Percentiles rank a stretch among this genome's conserved stretches.
These are phyloP conservation scores for Eidolon helvum DNA, from an alignment of 2,113 vertebrate genomes.

Conservation along the genomic window DNA sequence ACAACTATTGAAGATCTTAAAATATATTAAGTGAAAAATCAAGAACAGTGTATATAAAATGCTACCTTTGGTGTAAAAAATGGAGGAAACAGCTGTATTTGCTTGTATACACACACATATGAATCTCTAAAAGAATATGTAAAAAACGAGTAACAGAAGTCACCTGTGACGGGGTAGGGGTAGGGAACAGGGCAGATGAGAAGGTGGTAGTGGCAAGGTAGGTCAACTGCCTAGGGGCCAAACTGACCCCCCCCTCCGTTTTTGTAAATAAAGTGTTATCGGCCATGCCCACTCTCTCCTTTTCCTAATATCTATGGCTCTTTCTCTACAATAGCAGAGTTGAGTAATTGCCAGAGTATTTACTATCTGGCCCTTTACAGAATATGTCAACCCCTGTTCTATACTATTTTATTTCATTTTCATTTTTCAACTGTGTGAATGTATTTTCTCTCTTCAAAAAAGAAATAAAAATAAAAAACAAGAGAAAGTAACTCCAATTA, in stretches of 20 bases:
- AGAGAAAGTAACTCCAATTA: background rate
- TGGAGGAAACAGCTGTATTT: background rate
- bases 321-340: background rate
- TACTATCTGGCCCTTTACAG: background rate
- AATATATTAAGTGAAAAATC: background rate
- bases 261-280: background rate
- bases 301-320: background rate
- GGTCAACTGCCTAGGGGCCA: background rate
- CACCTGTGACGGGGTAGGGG: background rate
- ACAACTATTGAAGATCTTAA: background rate
- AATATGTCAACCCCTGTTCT: background rate
- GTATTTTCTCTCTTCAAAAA: background rate
- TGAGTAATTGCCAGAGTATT: background rate
- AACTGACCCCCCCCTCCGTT: background rate
- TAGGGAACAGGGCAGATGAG: background rate
- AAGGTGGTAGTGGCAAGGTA: background rate
- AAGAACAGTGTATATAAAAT: background rate
- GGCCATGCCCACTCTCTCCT: background rate
- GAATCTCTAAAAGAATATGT: background rate
- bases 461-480: background rate
- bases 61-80: background rate
- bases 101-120: background rate
- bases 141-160: background rate
- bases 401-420: background rate
- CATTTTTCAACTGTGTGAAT: background rate